Base-by-base conservation (phyloP, 2,797 vertebrate genomes). In the Monodelphis domestica region DNA sequence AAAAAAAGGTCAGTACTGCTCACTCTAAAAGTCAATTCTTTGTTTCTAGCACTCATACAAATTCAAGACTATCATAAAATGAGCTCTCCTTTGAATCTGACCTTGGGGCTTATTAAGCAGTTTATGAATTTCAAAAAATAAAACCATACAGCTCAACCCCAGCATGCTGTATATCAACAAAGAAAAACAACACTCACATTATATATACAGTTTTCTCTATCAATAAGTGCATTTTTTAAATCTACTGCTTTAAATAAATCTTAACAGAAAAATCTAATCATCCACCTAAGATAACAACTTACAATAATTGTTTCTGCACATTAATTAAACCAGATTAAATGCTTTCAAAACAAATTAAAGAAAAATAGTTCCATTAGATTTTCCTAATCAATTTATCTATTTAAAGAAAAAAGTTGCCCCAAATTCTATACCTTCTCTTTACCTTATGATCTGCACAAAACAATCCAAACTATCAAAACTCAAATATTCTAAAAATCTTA, bases 1-100 rank as follows among this genome's bases (percentile, higher is more conserved):
- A 98, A 98, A 93, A 97, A 98, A 97, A 55, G 17, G 51, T 94
- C 63, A 90, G 57, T 93, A 96, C 26, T 51, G 51, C 50, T 53
- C 87, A 88, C 50, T 29, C 15, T 30, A 51, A 52, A 12, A 88
- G 30, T 1, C 5, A 50, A 50, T 0, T 28, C 10, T 24, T 24
- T 88, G 14, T 38, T 45, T 78, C 38, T 88, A 88, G 28, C 15
- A 17, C 87, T 51, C 38, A 45, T 45, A 78, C 17, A 78, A 53
- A 88, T 30, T 51, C 52, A 51, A 88, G 51, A 53, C 21, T 26
- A 33, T 14, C 29, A 88, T 3, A 88, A 53, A 53, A 88, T 53
- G 29, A 50, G 87, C 11, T 51, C 11, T 30, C 52, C 87, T 51
- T 88, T 88, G 24, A 28, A 88, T 52, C 26, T 28, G 28, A 87